These are phyloP conservation scores for Teinopalpus imperialis DNA, from an alignment of 2,888 invertebrate genomes.

Conservation along the genomic window DNA sequence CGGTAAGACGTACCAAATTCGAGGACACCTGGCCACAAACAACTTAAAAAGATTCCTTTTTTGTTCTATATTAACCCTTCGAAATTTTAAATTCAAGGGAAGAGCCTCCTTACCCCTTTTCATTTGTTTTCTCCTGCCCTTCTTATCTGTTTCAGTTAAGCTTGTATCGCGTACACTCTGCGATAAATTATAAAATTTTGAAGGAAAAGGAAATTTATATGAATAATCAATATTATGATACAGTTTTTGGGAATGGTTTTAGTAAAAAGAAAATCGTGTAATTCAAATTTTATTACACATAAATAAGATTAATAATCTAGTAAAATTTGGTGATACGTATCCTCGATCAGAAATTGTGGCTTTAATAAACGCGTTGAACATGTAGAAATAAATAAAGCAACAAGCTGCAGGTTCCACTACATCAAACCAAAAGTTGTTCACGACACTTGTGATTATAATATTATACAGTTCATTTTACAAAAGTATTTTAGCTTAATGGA, in stretches of 20 bases:
- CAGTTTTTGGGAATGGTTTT: too few relatives aligned
- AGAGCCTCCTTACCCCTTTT: slow-evolving; percentile 62
- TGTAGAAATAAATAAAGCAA: slow-evolving; percentile 5
- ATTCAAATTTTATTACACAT: slow-evolving; percentile 38
- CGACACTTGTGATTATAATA: slow-evolving; percentile 9
- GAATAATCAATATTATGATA: too few relatives aligned
- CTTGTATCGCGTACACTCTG: too few relatives aligned
- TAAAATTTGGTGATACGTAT: slow-evolving; percentile 22
- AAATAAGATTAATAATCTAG: slow-evolving; percentile 29
- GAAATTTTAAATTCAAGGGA: slow-evolving; percentile 55
- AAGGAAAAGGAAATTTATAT: too few relatives aligned
- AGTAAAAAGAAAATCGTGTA: slow-evolving; percentile 10
- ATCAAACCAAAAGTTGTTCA: slow-evolving; percentile 2
- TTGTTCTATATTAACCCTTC: slow-evolving; percentile 64
- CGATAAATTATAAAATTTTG: too few relatives aligned
- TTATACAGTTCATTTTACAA: slow-evolving; percentile 3
- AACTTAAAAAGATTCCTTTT: slow-evolving; percentile 59
- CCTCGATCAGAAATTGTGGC: neutral
- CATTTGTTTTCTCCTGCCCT: slow-evolving; percentile 48
- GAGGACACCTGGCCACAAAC: slow-evolving; percentile 70
- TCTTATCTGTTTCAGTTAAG: slow-evolving; percentile 54
- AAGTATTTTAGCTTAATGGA: slow-evolving; percentile 11
- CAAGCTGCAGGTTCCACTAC: neutral
- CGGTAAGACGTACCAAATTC: slow-evolving; percentile 66
- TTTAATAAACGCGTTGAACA: slow-evolving; percentile 7